Conservation (phyloP, 2,888 invertebrate genomes). For the Tineola bisselliella region DNA sequence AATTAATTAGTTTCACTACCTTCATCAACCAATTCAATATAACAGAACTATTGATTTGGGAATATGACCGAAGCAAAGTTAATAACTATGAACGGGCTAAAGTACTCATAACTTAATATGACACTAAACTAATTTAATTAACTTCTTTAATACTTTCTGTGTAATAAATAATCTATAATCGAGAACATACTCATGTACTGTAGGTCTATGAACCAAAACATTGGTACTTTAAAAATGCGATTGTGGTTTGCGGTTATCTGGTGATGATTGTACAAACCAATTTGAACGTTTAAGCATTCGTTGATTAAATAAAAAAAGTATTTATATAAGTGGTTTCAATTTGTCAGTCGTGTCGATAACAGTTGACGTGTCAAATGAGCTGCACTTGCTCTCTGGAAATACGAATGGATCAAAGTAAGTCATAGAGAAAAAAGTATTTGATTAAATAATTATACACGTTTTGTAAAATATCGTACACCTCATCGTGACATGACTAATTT, state of each 20-base stretch:
- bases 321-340: neutral
- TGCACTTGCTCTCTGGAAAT: neutral
- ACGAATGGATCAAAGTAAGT: too few species aligned
- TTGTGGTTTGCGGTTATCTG: neutral
- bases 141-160: neutral
- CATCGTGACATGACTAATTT: neutral
- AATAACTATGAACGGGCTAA: neutral
- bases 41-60: neutral
- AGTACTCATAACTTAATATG: constrained; percentile 2
- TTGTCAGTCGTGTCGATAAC: neutral
- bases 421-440: too few species aligned
- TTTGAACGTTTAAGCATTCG: neutral
- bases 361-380: neutral
- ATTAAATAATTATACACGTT: too few species aligned
- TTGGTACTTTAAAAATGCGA: neutral
- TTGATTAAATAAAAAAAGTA: neutral
- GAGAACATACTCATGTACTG: too few species aligned
- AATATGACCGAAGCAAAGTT: neutral
- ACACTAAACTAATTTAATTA: neutral
- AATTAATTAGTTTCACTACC: constrained; percentile 26
- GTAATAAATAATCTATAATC: neutral
- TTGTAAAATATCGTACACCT: too few species aligned
- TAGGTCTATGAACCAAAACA: neutral
- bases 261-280: neutral
- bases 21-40: neutral